Conservation (phyloP, 2,888 invertebrate genomes). For the Teleogryllus oceanicus region DNA sequence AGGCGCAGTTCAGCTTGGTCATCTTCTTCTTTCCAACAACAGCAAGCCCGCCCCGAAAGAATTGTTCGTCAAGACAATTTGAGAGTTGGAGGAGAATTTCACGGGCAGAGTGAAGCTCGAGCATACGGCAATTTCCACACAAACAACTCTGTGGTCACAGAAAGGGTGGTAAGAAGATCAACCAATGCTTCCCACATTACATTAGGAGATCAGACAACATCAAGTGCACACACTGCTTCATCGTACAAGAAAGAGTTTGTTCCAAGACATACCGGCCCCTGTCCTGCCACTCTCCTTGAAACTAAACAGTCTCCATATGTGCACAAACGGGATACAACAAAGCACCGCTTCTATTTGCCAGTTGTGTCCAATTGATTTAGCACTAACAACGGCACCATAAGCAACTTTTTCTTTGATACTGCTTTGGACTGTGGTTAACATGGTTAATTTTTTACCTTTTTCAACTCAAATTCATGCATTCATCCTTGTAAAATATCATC, state of each 20-base stretch:
- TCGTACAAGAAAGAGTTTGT: slow-evolving; percentile 74
- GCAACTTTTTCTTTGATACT: neutral
- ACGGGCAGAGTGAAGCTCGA: slow-evolving; percentile 67
- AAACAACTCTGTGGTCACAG: slow-evolving; percentile 35
- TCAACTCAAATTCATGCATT: too few species aligned
- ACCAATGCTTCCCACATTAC: slow-evolving; percentile 73
- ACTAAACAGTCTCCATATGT: slow-evolving; percentile 69
- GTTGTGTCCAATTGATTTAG: slow-evolving; percentile 49
- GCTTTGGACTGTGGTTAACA: too few species aligned
- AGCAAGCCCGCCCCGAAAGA: slow-evolving; percentile 61
- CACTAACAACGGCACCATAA: neutral
- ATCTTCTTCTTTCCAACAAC: slow-evolving; percentile 47
- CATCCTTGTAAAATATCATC: too few species aligned
- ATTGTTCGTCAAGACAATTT: slow-evolving; percentile 64
- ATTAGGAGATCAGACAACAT: slow-evolving; percentile 57
- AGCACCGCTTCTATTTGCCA: slow-evolving; percentile 79
- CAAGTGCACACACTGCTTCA: slow-evolving; percentile 55
- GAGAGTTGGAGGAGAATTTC: slow-evolving; percentile 62
- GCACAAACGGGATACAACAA: slow-evolving; percentile 78
- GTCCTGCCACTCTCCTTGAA: slow-evolving; percentile 75
- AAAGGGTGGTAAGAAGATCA: slow-evolving; percentile 50
- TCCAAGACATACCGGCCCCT: slow-evolving; percentile 67
- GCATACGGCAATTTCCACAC: slow-evolving; percentile 60
- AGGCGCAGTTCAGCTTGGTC: slow-evolving; percentile 56
- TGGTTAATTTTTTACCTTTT: too few species aligned